Percentiles rank a stretch among this genome's conserved stretches.
phyloP scores from a whole-genome alignment of 2,888 invertebrate species.

The Caenorhabditis panamensis region DNA sequence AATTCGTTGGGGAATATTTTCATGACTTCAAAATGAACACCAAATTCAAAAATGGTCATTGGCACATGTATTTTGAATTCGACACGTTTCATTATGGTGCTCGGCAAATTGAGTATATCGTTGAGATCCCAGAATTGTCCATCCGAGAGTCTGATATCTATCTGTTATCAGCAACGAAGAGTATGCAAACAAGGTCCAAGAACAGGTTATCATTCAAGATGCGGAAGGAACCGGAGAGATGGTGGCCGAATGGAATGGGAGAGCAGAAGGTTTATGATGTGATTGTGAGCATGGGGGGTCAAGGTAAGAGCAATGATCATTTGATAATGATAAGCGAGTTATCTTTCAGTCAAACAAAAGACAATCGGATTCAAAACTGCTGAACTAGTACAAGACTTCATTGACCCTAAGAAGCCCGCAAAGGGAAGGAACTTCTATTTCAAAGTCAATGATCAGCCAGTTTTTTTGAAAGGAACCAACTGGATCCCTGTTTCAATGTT shows the following conservation, averaged over 20 bases:
- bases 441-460: conserved; percentile 88
- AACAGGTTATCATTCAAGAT: conserved; percentile 4
- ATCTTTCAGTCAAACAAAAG: conserved; percentile 42
- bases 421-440: conserved; percentile 88
- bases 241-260: conserved; percentile 98
- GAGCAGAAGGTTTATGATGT: conserved; percentile 87
- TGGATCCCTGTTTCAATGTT: conserved; percentile 79
- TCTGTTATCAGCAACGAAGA: conserved; percentile 16
- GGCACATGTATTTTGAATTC: conserved; percentile 48
- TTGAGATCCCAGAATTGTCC: conserved; percentile 37
- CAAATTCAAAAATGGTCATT: conserved; percentile 30
- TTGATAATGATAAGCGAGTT: background rate
- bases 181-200: conserved; percentile 19
- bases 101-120: conserved; percentile 17
- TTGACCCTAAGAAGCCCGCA: conserved; percentile 60
- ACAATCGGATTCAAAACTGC: conserved; percentile 91
- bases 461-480: conserved; percentile 89
- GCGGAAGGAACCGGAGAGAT: conserved; percentile 83
- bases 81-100: conserved; percentile 38
- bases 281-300: conserved; percentile 32
- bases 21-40: conserved; percentile 47
- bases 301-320: conserved; percentile 21
- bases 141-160: conserved; percentile 25
- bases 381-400: conserved; percentile 85
- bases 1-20: conserved; percentile 32